Base-by-base conservation (phyloP, 2,888 invertebrate genomes). In the Chloromyia formosa region DNA sequence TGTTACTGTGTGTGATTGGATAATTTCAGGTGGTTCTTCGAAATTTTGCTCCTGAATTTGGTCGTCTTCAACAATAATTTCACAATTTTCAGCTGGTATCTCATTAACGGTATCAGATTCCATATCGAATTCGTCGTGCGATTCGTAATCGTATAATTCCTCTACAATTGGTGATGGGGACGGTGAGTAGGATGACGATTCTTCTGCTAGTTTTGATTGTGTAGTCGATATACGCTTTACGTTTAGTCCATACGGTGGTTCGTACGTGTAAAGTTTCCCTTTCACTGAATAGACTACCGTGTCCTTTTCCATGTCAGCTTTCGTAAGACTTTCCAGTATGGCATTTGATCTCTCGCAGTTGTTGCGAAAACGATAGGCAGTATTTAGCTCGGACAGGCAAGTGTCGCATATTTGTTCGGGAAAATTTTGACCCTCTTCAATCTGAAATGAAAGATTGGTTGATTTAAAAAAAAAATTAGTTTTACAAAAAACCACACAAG, bases 331-430 rank as follows among this genome's bases (percentile, higher is more conserved):
- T 71, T 77, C 81, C 23, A 84, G 82, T 1, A 85, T 80, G 1
- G 82, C 80, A 49, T 81, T 81, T 0, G 84, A 83, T 14, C 81
- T 80, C 42, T 82, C 80, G 58, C 85, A 85, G 71, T 83, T 84
- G 42, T 81, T 82, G 0, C 82, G 82, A 75, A 85, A 85, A 23
- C 82, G 81, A 77, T 82, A 85, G 1, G 85, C 82, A 1, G 81
- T 79, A 62, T 80, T 80, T 1, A 85, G 77, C 75, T 85, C 85
- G 1, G 79, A 75, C 3, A 83, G 74, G 45, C 85, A 85, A 5
- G 78, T 77, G 0, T 73, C 40, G 69, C 85, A 85, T 54, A 85
- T 85, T 76, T 83, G 83, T 56, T 83, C 81, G 0, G 86, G 85
- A 9, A 82, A 61, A 27, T 81, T 79, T 12, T 77, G 77, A 14